These are phyloP conservation scores for Halcyon leucocephala DNA, from an alignment of 2,797 vertebrate species.

Conservation along the genomic window DNA sequence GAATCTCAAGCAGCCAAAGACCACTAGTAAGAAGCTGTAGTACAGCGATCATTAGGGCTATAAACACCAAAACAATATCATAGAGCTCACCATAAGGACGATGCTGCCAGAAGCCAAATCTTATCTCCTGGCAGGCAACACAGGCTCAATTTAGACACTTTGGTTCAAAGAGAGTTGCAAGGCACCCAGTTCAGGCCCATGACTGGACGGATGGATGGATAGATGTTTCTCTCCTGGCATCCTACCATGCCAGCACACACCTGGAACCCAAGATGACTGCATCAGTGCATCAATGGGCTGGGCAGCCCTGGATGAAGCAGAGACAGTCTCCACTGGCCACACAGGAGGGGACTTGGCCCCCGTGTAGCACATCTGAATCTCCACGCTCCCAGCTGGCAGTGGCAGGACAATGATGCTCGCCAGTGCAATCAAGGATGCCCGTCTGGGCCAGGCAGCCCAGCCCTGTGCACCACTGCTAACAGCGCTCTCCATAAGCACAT, in stretches of 20 bases:
- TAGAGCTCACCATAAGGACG: neutral
- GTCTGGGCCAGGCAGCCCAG: neutral
- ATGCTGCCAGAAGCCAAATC: neutral
- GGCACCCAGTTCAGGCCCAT: neutral
- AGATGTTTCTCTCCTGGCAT: neutral
- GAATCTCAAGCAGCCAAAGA: neutral
- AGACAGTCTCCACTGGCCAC: neutral
- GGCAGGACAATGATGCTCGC: neutral
- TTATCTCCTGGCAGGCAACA: neutral
- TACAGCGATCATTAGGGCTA: neutral
- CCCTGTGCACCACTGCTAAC: neutral
- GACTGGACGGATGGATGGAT: too few relatives aligned
- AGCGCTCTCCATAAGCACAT: fast-evolving
- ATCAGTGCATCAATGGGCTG: neutral
- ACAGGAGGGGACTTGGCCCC: fast-evolving
- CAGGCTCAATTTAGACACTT: neutral
- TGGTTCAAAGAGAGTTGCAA: neutral
- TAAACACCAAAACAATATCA: neutral
- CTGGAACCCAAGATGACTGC: neutral
- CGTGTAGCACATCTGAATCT: fast-evolving
- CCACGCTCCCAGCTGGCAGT: fast-evolving
- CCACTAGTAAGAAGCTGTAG: neutral
- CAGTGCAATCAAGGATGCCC: fast-evolving
- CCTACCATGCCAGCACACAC: neutral
- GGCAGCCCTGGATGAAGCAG: neutral